A percentile compares a stretch with the other conserved stretches of the same genome.
Conservation (phyloP, 1,140 invertebrate genomes). For the Myzus persicae region DNA sequence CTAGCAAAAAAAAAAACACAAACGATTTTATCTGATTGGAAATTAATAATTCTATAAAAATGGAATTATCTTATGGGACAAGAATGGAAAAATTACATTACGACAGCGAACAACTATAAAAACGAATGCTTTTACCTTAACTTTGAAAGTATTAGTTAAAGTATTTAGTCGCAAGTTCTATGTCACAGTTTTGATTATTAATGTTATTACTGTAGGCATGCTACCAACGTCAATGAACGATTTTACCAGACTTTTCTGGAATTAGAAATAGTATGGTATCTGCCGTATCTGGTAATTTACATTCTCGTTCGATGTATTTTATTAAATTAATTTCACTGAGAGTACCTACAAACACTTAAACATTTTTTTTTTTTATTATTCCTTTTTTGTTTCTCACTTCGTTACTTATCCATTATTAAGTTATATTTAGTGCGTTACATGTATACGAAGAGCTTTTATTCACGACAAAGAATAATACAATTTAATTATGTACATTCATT, state of each 20-base stretch:
- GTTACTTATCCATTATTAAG: background rate
- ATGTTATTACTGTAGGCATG: background rate
- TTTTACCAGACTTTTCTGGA: background rate
- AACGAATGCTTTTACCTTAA: background rate
- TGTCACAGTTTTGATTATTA: conserved; percentile 12
- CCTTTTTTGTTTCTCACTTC: background rate
- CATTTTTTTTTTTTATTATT: background rate
- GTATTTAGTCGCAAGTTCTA: background rate
- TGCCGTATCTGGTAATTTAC: background rate
- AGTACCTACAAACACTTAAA: background rate
- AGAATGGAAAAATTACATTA: background rate
- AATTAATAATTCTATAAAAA: background rate
- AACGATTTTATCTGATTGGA: background rate
- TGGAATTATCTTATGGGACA: background rate
- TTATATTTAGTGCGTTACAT: background rate
- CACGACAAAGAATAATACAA: background rate
- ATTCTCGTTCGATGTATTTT: background rate
- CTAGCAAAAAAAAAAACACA: no score
- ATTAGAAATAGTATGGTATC: no score
- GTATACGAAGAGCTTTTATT: background rate
- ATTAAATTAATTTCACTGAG: background rate
- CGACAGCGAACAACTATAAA: background rate
- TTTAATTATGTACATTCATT: no score
- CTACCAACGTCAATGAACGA: background rate
- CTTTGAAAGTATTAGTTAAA: no score